Conservation (phyloP, 2,113 vertebrate genomes). For the Thermophis baileyi region DNA sequence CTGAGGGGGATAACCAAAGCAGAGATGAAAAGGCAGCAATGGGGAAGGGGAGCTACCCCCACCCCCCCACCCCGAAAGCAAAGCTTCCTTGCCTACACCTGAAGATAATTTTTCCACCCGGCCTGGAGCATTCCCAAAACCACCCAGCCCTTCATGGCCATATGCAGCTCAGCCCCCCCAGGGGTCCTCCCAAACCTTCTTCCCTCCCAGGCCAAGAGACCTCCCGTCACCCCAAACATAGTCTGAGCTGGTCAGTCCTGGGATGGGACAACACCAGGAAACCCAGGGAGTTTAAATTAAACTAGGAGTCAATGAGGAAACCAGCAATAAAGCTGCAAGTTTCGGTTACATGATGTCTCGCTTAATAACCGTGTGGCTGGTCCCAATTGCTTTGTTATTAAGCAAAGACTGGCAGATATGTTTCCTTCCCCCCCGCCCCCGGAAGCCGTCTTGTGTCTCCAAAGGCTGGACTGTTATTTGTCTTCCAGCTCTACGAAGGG, state of each 20-base stretch:
- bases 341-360: neutral
- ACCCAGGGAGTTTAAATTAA: neutral
- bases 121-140: neutral
- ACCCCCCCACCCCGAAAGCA: neutral
- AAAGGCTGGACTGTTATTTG: too few species aligned
- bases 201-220: neutral
- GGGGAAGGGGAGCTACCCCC: neutral
- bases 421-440: too few species aligned
- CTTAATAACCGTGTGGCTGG: neutral
- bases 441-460: too few species aligned
- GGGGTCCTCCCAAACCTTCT: neutral
- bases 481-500: too few species aligned
- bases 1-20: neutral
- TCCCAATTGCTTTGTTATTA: neutral
- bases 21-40: neutral
- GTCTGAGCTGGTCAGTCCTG: neutral
- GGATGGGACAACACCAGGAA: neutral
- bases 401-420: neutral
- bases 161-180: neutral
- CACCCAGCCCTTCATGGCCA: fast-evolving
- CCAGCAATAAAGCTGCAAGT: neutral
- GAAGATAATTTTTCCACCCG: neutral
- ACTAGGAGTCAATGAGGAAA: neutral
- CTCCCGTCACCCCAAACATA: neutral
- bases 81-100: neutral